Percentiles rank a stretch among this genome's conserved stretches.
phyloP scores from a whole-genome alignment of 2,888 invertebrate genomes.

The Galeruca laticollis region DNA sequence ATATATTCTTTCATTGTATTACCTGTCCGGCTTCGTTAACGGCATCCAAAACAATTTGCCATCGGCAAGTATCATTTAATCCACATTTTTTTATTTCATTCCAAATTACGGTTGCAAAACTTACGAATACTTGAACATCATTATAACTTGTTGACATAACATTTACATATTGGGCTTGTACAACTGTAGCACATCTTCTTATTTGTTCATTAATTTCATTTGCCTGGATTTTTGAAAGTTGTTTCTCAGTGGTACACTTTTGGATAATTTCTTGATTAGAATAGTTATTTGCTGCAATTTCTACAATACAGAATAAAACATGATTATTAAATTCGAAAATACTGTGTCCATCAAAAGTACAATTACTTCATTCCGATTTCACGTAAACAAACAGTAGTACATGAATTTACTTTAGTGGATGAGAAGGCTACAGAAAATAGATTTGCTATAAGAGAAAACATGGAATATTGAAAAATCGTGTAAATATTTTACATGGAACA shows the following conservation, averaged over 20 bases:
- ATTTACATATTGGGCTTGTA: constrained; percentile 45
- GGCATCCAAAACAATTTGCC: constrained; percentile 43
- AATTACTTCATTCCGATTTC: too few relatives aligned
- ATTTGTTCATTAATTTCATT: constrained; percentile 44
- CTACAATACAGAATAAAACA: neutral
- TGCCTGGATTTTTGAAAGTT: constrained; percentile 11
- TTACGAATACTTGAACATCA: constrained; percentile 49
- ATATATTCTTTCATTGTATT: neutral
- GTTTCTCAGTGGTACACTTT: constrained; percentile 10
- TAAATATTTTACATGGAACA: too few relatives aligned
- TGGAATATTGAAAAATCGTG: too few relatives aligned
- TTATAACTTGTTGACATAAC: constrained; percentile 46
- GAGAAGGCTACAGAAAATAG: too few relatives aligned
- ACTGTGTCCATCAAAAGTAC: too few relatives aligned
- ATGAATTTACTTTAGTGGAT: too few relatives aligned
- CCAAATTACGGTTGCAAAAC: constrained; percentile 43
- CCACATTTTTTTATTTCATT: constrained; percentile 46
- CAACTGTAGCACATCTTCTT: constrained; percentile 44
- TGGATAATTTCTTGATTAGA: constrained; percentile 19
- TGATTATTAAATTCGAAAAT: too few relatives aligned
- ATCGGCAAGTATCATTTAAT: constrained; percentile 38
- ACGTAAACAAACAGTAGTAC: too few relatives aligned
- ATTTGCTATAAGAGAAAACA: too few relatives aligned
- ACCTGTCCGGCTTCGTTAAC: constrained; percentile 46
- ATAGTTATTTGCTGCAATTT: neutral